Conservation (phyloP, 2,797 vertebrate genomes). For the Sebastes iracundus region DNA sequence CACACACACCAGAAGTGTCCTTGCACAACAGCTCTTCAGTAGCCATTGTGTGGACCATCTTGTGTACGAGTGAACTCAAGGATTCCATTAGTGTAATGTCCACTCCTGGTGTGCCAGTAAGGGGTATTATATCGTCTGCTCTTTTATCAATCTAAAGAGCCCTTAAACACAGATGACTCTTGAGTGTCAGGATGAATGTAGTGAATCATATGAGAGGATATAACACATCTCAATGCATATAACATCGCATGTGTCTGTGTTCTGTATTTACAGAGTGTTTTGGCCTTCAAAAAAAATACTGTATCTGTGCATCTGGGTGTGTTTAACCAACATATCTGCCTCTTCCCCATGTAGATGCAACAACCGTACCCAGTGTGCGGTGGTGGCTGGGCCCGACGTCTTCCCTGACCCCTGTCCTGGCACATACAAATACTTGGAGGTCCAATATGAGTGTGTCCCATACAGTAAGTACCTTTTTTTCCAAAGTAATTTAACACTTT, state of each 20-base stretch:
- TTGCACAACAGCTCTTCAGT: conserved; percentile 31
- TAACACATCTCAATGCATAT: conserved; percentile 4
- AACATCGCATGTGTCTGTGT: background rate
- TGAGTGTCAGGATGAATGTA: conserved; percentile 19
- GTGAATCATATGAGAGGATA: background rate
- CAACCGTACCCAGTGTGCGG: conserved; percentile 97
- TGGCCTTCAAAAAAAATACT: background rate
- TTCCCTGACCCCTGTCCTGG: conserved; percentile 98
- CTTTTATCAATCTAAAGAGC: conserved; percentile 41
- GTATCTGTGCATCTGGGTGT: background rate
- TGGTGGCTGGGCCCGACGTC: conserved; percentile 96
- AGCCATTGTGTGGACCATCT: conserved; percentile 30
- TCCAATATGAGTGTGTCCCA: conserved; percentile 98
- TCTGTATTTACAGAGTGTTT: background rate
- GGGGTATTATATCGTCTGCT: conserved; percentile 4
- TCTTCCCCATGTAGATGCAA: conserved; percentile 88
- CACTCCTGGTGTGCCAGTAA: conserved; percentile 33
- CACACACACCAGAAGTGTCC: conserved; percentile 26
- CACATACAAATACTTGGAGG: conserved; percentile 98
- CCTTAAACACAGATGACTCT: conserved; percentile 33
- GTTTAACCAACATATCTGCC: background rate
- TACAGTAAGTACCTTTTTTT: conserved; percentile 90
- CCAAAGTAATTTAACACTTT: no score
- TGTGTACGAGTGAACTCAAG: conserved; percentile 30
- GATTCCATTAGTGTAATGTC: conserved; percentile 51